These are phyloP conservation scores for Clepsis dumicolana DNA, from an alignment of 2,888 invertebrate species.

Conservation along the genomic window DNA sequence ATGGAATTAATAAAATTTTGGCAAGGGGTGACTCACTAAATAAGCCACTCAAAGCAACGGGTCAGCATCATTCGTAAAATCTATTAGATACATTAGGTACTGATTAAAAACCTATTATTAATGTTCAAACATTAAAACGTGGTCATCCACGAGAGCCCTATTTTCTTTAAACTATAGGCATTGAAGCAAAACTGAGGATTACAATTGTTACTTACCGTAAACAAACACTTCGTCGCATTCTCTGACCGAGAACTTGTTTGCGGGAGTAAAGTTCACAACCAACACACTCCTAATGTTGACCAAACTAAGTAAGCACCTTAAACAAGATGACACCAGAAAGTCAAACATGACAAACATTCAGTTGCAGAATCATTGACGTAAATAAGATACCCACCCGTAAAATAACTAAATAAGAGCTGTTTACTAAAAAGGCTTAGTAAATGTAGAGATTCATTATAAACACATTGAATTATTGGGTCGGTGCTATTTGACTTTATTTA, in stretches of 20 bases:
- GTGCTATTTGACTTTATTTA: no score
- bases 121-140: neutral
- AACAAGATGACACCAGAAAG: conserved; percentile 12
- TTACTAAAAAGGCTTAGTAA: neutral
- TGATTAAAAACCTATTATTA: no score
- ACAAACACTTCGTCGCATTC: conserved; percentile 1
- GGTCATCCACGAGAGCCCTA: neutral
- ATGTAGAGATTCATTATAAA: no score
- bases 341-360: neutral
- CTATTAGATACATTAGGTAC: no score
- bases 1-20: no score
- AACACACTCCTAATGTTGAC: conserved; percentile 13
- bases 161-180: neutral
- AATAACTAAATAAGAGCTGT: neutral
- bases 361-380: conserved; percentile 9
- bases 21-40: no score
- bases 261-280: conserved; percentile 6
- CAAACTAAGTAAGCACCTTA: neutral
- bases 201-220: neutral
- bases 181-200: neutral
- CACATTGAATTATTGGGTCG: no score
- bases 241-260: neutral
- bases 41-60: no score
- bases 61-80: no score
- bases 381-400: neutral